These are phyloP conservation scores for Astreopora myriophthalma DNA, from an alignment of 64 coral and sea anemone species.

Conservation along the genomic window DNA sequence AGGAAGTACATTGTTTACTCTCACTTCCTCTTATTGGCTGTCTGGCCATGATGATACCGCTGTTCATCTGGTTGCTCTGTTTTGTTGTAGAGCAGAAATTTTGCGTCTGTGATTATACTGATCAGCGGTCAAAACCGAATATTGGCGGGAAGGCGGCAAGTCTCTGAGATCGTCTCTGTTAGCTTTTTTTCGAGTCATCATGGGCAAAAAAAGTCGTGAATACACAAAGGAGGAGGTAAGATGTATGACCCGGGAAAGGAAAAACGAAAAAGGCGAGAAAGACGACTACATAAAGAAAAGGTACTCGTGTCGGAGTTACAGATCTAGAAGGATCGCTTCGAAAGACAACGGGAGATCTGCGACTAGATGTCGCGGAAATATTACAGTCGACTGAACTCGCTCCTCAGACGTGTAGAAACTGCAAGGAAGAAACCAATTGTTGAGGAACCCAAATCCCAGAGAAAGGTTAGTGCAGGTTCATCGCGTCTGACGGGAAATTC, in stretches of 20 bases:
- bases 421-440: not conserved
- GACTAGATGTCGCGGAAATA: not conserved
- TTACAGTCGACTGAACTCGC: not conserved
- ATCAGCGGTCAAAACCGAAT: not conserved
- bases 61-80: too few relatives aligned
- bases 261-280: not conserved
- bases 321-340: not conserved
- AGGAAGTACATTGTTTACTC: too few relatives aligned
- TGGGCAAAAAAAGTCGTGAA: not conserved
- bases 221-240: not conserved
- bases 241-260: not conserved
- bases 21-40: too few relatives aligned
- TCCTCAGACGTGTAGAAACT: not conserved
- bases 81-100: too few relatives aligned
- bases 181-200: not conserved
- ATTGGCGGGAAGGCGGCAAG: not conserved
- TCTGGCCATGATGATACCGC: too few relatives aligned
- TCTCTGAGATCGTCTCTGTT: not conserved
- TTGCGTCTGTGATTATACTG: not conserved
- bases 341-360: not conserved
- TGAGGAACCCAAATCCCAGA: not conserved
- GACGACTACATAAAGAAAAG: not conserved
- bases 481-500: not conserved
- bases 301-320: not conserved
- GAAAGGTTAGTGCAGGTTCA: not conserved